Conservation (phyloP, 2,888 invertebrate genomes). For the Erynnis tages region DNA sequence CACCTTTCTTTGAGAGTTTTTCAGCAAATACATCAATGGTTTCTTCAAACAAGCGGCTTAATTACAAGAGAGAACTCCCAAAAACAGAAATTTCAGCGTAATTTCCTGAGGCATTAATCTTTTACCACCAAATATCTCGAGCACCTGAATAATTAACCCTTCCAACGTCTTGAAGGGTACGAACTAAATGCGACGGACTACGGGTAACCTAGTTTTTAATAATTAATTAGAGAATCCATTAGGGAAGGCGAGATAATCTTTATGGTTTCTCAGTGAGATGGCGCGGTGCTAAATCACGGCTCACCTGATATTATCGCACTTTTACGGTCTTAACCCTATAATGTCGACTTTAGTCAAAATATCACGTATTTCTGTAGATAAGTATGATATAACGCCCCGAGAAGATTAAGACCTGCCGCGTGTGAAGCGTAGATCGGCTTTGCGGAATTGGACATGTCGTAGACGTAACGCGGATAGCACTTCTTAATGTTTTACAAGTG, state of each 20-base stretch:
- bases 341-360: slow-evolving; percentile 45
- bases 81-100: not conserved
- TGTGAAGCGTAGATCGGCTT: slow-evolving; percentile 15
- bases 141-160: slow-evolving; percentile 12
- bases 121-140: slow-evolving; percentile 12
- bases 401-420: slow-evolving; percentile 19
- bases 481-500: too few relatives aligned
- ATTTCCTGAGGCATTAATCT: slow-evolving; percentile 6
- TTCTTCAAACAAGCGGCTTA: not conserved
- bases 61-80: not conserved
- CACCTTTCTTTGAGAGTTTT: not conserved
- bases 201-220: slow-evolving; percentile 52
- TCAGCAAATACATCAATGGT: not conserved
- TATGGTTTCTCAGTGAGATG: slow-evolving; percentile 55
- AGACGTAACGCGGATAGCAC: not conserved
- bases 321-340: slow-evolving; percentile 43
- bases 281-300: slow-evolving; percentile 55
- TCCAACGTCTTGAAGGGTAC: not conserved
- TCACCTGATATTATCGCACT: slow-evolving; percentile 46
- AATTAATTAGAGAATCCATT: slow-evolving; percentile 69
- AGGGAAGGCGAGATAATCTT: slow-evolving; percentile 62
- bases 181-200: slow-evolving; percentile 7
- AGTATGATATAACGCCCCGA: slow-evolving; percentile 30
- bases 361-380: slow-evolving; percentile 37
- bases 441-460: not conserved